Evolutionary conservation across 2,888 invertebrate genomes (phyloP), one percentile per base, ranked within the genome.

Genomic region (Leptura quadrifasciata): DNA sequence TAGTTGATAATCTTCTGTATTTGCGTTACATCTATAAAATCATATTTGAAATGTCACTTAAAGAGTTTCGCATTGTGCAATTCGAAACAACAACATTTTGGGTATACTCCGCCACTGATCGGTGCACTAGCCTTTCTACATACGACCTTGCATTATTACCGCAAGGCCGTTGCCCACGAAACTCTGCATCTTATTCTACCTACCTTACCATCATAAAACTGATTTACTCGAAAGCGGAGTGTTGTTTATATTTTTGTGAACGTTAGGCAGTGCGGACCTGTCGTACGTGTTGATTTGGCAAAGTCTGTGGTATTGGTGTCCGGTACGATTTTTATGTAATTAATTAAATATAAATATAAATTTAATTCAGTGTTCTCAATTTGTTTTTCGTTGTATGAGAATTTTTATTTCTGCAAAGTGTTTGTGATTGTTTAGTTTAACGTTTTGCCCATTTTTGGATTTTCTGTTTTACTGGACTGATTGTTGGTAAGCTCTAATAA

Each of bases 121-220:
- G 67, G 67, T 73, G 73, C 73, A 73, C 73, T 78, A 84, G 81
- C 84, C 84, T 84, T 84, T 84, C 84, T 83, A 83, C 74, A 74
- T 72, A 76, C 85, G 85, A 83, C 85, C 85, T 85, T 85, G 85
- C 85, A 82, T 83, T 84, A 85, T 85, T 84, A 84, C 82, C 82
- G 83, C 85, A 85, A 85, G 85, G 85, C 82, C 85, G 85, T 84
- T 84, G 81, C 78, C 82, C 80, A 79, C 76, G 72, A 77, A 71
- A 69, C 75, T 76, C 76, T 73, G 73, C 76, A 76, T 73, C 76
- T 78, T 71, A 64, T 39, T 72, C 70, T 70, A 71, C 75, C 64
- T 72, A 65, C 71, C 75, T 71, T 74, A 69, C 65, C 71, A 76
- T 75, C 74, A 74, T 74, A 74, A 74, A 79, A 75, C 76, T 63